phyloP scores from a whole-genome alignment of 2,113 vertebrate genomes.

The Bubo bubo region DNA sequence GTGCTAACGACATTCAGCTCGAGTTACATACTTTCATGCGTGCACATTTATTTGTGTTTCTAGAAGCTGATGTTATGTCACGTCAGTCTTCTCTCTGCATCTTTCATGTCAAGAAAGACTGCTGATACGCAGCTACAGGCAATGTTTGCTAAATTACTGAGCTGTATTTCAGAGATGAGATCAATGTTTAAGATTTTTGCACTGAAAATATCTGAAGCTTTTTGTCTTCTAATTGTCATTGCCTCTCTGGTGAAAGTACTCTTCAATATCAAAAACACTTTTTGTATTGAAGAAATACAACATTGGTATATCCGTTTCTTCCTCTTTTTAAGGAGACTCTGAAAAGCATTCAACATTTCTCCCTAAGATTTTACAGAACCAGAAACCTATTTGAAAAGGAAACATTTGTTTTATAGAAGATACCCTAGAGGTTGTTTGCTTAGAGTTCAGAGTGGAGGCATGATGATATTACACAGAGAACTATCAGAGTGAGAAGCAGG shows the following conservation, averaged over 20 bases:
- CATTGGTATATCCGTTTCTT: neutral
- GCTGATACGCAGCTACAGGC: neutral
- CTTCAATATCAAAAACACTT: neutral
- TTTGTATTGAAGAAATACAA: neutral
- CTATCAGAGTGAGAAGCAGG: neutral
- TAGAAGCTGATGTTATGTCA: neutral
- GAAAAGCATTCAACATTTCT: neutral
- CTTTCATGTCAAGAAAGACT: neutral
- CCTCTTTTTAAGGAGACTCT: neutral
- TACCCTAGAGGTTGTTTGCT: neutral
- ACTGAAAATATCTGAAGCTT: neutral
- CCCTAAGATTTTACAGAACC: neutral
- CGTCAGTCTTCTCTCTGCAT: neutral
- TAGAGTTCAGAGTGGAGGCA: neutral
- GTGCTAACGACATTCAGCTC: neutral
- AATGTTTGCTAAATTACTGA: neutral
- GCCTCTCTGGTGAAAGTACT: neutral
- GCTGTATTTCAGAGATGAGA: neutral
- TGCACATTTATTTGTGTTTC: neutral
- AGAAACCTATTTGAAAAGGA: neutral
- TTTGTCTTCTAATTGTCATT: neutral
- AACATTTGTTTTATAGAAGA: neutral
- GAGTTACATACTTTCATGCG: neutral
- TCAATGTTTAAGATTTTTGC: neutral
- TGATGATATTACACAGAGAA: fast-evolving